These are phyloP conservation scores for Crotalus helleri DNA, from an alignment of 2,113 vertebrate species.

Conservation along the genomic window DNA sequence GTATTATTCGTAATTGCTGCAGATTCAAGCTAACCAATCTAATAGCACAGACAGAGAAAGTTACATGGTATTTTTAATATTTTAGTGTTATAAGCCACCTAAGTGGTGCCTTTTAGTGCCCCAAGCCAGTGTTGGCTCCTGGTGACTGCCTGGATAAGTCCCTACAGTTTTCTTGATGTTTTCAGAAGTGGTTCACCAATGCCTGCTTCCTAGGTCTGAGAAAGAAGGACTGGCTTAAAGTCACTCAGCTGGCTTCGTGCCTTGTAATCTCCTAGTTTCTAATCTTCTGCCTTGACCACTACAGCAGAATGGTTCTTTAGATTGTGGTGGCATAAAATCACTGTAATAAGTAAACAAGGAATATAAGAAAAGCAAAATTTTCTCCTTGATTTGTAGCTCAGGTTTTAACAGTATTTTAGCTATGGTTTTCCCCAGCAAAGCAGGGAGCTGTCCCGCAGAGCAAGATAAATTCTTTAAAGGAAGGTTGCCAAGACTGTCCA, in stretches of 20 bases:
- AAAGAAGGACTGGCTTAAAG: neutral
- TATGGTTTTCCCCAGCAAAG: neutral
- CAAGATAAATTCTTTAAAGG: neutral
- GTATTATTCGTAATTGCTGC: slow-evolving; percentile 28
- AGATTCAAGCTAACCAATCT: slow-evolving; percentile 5
- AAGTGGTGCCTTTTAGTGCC: neutral
- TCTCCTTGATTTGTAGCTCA: too few relatives aligned
- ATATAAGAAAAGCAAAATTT: neutral
- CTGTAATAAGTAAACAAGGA: neutral
- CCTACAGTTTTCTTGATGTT: neutral
- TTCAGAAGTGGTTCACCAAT: neutral
- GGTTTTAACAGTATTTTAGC: neutral
- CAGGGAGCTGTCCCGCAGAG: neutral
- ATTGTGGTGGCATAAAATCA: neutral
- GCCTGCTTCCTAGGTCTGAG: neutral
- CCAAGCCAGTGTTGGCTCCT: neutral
- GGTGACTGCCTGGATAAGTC: neutral
- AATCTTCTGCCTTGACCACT: neutral
- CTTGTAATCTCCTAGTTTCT: neutral
- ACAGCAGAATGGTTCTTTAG: neutral
- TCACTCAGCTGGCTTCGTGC: neutral
- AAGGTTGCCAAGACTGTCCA: neutral
- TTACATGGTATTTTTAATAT: neutral
- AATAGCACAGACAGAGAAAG: neutral
- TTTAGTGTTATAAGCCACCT: neutral